phyloP scores from a whole-genome alignment of 53 echinoderm and acorn worm genomes.

The Luidia sarsii region DNA sequence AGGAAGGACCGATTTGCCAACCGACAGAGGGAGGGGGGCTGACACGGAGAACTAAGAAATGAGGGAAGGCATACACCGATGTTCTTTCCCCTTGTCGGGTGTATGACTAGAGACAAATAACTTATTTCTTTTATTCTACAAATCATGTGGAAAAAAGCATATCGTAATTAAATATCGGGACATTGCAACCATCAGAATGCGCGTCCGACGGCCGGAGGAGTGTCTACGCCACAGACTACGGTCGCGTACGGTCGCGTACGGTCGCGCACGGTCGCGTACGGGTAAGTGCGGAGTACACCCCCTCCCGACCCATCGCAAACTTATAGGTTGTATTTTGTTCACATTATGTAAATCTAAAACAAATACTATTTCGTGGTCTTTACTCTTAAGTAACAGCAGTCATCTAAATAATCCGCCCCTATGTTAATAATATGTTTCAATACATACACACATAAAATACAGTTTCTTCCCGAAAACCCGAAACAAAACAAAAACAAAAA shows the following conservation, averaged over 20 bases:
- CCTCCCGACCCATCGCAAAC: too few species aligned
- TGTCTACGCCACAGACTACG: slow-evolving; percentile 17
- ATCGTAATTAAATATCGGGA: slow-evolving; percentile 87
- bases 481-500: background rate
- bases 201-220: slow-evolving; percentile 8
- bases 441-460: slow-evolving; percentile 46
- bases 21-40: too few species aligned
- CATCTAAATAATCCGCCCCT: background rate
- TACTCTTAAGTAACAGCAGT: slow-evolving; percentile 15
- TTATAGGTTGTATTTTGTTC: too few species aligned
- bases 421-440: slow-evolving; percentile 35
- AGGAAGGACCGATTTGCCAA: too few species aligned
- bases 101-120: slow-evolving; percentile 79
- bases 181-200: slow-evolving; percentile 15
- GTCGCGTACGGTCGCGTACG: too few species aligned
- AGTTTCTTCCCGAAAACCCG: background rate
- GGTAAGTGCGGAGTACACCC: too few species aligned
- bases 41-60: too few species aligned
- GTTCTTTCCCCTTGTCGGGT: slow-evolving; percentile 39
- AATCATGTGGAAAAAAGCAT: slow-evolving; percentile 99
- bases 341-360: slow-evolving; percentile 41
- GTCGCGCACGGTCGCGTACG: too few species aligned
- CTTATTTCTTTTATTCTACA: slow-evolving; percentile 99
- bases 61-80: background rate
- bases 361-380: slow-evolving; percentile 15